phyloP scores from a whole-genome alignment of 2,888 invertebrate species.

The Caenorhabditis doughertyi region DNA sequence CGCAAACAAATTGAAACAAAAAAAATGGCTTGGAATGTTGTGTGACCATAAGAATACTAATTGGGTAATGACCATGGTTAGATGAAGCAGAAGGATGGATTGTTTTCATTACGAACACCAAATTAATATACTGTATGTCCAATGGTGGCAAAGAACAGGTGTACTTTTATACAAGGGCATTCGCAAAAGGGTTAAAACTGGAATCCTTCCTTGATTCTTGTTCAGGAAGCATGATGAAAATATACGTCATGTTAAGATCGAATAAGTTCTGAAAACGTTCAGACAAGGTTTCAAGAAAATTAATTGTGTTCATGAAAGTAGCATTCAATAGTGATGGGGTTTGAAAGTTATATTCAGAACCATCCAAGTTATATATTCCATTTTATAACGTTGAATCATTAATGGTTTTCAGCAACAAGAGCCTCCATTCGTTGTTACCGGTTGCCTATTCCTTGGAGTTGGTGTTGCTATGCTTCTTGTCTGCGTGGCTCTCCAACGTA shows the following conservation, averaged over 20 bases:
- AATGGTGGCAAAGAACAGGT: not conserved
- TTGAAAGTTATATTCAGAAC: too few species aligned
- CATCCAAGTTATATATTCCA: too few species aligned
- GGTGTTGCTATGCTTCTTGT: slow-evolving; percentile 78
- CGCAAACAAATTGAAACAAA: slow-evolving; percentile 26
- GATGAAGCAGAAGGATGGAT: slow-evolving; percentile 9
- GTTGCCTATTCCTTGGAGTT: slow-evolving; percentile 77
- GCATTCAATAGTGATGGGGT: too few species aligned
- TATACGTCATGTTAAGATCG: too few species aligned
- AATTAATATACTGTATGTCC: not conserved
- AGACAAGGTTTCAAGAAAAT: not conserved
- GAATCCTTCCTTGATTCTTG: too few species aligned
- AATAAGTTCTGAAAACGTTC: not conserved
- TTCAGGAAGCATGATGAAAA: too few species aligned
- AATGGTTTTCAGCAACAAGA: slow-evolving; percentile 79
- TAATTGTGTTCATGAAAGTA: too few species aligned
- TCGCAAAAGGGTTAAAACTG: too few species aligned
- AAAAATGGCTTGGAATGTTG: slow-evolving; percentile 31
- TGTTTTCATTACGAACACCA: not conserved
- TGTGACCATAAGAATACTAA: not conserved
- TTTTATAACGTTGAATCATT: too few species aligned
- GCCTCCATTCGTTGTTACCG: slow-evolving; percentile 76
- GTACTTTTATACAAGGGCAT: not conserved
- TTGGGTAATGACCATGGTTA: not conserved
- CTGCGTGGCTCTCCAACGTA: slow-evolving; percentile 80